phyloP scores from a whole-genome alignment of 1,140 invertebrate species.

The Heliothis subflexa region DNA sequence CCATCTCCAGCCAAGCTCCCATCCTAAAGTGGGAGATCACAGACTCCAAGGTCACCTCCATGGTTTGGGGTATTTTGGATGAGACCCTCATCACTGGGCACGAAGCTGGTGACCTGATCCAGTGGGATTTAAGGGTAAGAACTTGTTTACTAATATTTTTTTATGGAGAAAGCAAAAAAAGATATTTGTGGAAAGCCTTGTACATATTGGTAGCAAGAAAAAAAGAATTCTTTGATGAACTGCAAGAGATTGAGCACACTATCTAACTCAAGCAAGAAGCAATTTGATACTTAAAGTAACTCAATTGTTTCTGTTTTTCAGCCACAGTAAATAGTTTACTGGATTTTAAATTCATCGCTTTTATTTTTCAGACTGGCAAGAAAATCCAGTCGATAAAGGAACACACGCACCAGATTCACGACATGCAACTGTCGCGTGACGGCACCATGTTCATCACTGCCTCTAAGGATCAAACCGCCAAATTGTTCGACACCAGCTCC shows the following conservation, averaged over 20 bases:
- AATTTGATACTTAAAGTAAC: too few species aligned
- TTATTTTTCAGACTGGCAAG: conserved; percentile 90
- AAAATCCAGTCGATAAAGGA: conserved; percentile 91
- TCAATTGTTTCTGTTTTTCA: too few species aligned
- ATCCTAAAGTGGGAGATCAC: conserved; percentile 85
- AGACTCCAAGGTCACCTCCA: conserved; percentile 94
- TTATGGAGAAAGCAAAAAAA: too few species aligned
- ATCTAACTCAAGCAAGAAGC: too few species aligned
- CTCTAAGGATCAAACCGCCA: conserved; percentile 97
- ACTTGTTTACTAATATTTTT: background rate
- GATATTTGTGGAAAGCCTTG: too few species aligned
- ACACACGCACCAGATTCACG: conserved; percentile 96
- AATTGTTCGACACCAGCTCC: conserved; percentile 95
- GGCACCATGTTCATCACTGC: conserved; percentile 98
- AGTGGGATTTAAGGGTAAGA: conserved; percentile 95
- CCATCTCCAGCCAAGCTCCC: conserved; percentile 80
- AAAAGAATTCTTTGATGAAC: too few species aligned
- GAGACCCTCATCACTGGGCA: conserved; percentile 97
- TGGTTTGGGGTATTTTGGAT: conserved; percentile 97
- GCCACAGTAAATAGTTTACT: too few species aligned
- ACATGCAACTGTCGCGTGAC: conserved; percentile 98
- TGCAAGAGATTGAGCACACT: too few species aligned
- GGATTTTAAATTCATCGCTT: background rate
- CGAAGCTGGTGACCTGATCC: conserved; percentile 95
- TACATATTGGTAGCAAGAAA: too few species aligned